A percentile compares a stretch with the other conserved stretches of the same genome.
These are phyloP conservation scores for Grus americana DNA, from an alignment of 2,113 vertebrate genomes.

Conservation along the genomic window DNA sequence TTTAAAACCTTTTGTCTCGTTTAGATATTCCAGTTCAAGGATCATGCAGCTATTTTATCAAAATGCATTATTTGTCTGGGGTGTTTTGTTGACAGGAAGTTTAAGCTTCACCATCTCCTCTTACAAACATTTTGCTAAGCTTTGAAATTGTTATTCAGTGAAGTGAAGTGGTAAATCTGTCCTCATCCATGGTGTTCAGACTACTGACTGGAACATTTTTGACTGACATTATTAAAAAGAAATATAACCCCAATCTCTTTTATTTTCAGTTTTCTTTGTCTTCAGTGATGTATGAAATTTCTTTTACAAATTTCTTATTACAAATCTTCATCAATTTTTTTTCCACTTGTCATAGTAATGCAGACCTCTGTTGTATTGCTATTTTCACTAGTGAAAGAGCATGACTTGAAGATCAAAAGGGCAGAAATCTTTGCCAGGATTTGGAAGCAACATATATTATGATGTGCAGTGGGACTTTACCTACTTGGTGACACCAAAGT, in stretches of 20 bases:
- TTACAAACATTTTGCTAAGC: slow-evolving; percentile 47
- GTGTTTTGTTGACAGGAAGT: slow-evolving; percentile 24
- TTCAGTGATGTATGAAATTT: slow-evolving; percentile 72
- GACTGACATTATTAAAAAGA: slow-evolving; percentile 62
- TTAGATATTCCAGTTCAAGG: slow-evolving; percentile 56
- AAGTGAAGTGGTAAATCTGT: slow-evolving; percentile 73
- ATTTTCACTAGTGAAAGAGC: slow-evolving; percentile 9
- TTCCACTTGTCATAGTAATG: background rate
- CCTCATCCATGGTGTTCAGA: slow-evolving; percentile 47
- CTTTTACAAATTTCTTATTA: slow-evolving; percentile 36
- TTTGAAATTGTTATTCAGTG: slow-evolving; percentile 64
- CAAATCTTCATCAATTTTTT: slow-evolving; percentile 51
- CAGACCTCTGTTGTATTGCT: background rate
- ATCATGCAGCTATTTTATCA: slow-evolving; percentile 20
- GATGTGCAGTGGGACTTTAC: background rate
- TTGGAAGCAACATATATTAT: background rate
- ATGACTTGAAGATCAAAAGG: background rate
- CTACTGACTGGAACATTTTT: slow-evolving; percentile 50
- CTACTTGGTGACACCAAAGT: background rate
- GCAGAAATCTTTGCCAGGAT: background rate
- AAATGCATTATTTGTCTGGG: slow-evolving; percentile 28
- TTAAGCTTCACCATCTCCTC: slow-evolving; percentile 32
- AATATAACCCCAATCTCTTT: slow-evolving; percentile 51
- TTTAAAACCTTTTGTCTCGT: slow-evolving; percentile 25
- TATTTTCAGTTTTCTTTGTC: slow-evolving; percentile 58